phyloP scores from a whole-genome alignment of 2,797 vertebrate genomes.

The Etheostoma nigrum region DNA sequence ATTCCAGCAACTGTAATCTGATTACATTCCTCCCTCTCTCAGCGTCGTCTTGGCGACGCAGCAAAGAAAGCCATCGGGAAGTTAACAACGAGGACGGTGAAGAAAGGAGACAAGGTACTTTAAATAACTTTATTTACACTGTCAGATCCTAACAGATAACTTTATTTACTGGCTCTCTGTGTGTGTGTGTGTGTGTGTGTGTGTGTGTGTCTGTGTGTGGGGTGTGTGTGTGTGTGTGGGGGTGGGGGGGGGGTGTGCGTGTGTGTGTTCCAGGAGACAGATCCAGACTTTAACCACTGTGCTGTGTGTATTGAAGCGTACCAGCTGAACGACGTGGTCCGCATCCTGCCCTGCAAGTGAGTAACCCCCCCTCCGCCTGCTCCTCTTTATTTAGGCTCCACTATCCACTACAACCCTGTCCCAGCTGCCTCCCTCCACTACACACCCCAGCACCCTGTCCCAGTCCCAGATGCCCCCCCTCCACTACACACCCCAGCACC shows the following conservation, averaged over 20 bases:
- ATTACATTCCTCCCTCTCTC: constrained; percentile 24
- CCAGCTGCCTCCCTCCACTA: too few species aligned
- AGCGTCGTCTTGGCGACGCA: constrained; percentile 97
- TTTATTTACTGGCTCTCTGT: too few species aligned
- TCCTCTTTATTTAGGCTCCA: too few species aligned
- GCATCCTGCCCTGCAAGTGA: constrained; percentile 96
- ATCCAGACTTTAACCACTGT: constrained; percentile 98
- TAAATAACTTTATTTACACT: too few species aligned
- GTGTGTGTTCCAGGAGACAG: constrained; percentile 89
- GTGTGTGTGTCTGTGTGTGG: background rate
- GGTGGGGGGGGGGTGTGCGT: constrained; percentile 6
- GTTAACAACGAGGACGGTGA: constrained; percentile 95
- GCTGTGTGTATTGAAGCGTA: constrained; percentile 98
- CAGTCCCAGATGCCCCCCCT: too few species aligned
- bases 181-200: too few species aligned
- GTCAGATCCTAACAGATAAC: too few species aligned
- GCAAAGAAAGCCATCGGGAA: constrained; percentile 98
- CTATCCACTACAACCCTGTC: too few species aligned
- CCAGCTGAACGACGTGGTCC: constrained; percentile 96
- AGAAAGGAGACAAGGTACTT: constrained; percentile 96
- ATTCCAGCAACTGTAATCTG: too few species aligned
- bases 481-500: too few species aligned
- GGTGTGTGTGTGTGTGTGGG: constrained; percentile 31
- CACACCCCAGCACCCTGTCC: too few species aligned
- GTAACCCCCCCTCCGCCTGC: too few species aligned